These are phyloP conservation scores for Gephyroberyx darwinii DNA, from an alignment of 2,797 vertebrate genomes.

Conservation along the genomic window DNA sequence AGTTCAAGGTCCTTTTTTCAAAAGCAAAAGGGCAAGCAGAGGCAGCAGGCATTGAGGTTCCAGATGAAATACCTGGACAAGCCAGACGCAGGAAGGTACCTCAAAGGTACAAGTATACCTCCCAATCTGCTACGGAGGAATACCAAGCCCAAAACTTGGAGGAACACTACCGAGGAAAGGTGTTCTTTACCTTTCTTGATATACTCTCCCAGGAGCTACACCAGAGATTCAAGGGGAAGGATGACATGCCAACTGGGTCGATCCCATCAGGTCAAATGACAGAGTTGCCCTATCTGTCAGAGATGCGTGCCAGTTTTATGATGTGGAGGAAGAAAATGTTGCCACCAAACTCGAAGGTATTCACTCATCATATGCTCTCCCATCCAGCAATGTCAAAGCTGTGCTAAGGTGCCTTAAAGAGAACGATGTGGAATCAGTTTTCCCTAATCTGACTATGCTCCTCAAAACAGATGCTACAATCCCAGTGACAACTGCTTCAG, in stretches of 20 bases:
- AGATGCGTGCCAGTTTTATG: slow-evolving; percentile 2
- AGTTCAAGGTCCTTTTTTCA: slow-evolving; percentile 12
- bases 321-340: slow-evolving; percentile 2
- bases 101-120: slow-evolving; percentile 7
- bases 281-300: background rate
- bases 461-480: too few species aligned
- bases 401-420: background rate
- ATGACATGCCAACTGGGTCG: background rate
- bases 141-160: slow-evolving; percentile 2
- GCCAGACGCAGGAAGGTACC: slow-evolving; percentile 11
- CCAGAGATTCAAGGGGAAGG: too few species aligned
- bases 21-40: slow-evolving; percentile 17
- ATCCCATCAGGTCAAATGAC: background rate
- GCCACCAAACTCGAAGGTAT: background rate
- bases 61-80: slow-evolving; percentile 7
- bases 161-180: too few species aligned
- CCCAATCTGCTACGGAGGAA: slow-evolving; percentile 9
- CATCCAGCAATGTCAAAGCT: background rate
- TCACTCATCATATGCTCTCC: slow-evolving; percentile 1
- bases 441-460: too few species aligned
- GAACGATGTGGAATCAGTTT: background rate
- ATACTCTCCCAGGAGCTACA: too few species aligned
- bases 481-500: too few species aligned
- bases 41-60: slow-evolving; percentile 10
- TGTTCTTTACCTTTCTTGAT: slow-evolving; percentile 8